Base-by-base conservation (phyloP, 35 echinoderm and acorn worm genomes). In the Lytechinus variegatus region DNA sequence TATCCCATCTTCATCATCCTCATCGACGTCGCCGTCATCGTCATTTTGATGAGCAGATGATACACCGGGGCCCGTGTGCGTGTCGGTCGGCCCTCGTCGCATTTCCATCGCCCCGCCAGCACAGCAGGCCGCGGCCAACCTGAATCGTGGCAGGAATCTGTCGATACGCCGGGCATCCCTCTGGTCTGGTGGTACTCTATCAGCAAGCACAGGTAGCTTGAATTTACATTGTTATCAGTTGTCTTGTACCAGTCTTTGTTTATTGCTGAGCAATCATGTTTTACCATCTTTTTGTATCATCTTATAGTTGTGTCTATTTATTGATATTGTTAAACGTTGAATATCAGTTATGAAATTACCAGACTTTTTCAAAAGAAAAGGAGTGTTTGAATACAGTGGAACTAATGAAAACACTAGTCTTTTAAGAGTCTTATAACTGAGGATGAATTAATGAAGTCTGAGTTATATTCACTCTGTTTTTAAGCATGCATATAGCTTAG, bases 101-200 rank as follows among this genome's bases (percentile, higher is more conserved):
- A 96, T 98, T 87, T 99, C 98, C 91, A 98, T 97, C 58, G 98
- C 98, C 87, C 98, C 97, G 86, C 98, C 98, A 54, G 94, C 95
- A 61, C 95, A 95, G 87, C 94, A 95, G 24, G 96, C 95, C 54
- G 97, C 98, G 21, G 95, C 95, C 92, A 90, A 95, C 93, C 93
- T 97, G 97, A 97, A 95, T 86, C 98, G 98, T 94, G 95, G 95
- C 86, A 96, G 97, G 95, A 99, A 98, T 95, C 94, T 98, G 97
- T 99, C 98, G 58, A 96, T 97, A 91, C 97, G 98, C 72, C 98
- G 98, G 92, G 97, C 98, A 94, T 99, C 98, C 89, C 98, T 99
- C 51, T 99, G 98, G 98, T 99, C 98, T 5, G 97, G 97, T 52
- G 97, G 97, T 94, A 97, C 98, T 54, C 87, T 95, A 87, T 96